Evolutionary conservation across 2,113 vertebrate species (phyloP), one percentile per base, ranked within the genome.

Genomic region (Python bivittatus): DNA sequence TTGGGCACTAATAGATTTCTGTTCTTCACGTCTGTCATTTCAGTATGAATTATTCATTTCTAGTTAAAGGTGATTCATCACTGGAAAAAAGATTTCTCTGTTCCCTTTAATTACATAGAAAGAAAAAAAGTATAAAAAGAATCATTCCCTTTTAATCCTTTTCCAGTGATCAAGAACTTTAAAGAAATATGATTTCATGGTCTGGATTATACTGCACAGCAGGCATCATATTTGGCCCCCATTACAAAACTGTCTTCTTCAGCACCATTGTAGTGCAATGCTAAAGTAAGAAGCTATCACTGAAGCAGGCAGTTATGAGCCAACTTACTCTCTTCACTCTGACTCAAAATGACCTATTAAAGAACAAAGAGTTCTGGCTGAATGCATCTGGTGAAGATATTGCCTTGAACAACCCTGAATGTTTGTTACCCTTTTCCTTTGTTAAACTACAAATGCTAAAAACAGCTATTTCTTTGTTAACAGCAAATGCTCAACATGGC

Each of bases 1-100:
- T 79, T 79, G 8, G 72, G 48, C n/a, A 72, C 25, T 64, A 53
- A 68, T 88, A n/a, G 38, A 64, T 88, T 91, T 91, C 27, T 57
- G 15, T 84, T 38, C 33, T 27, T 60, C 44, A n/a, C 1, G 17
- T 9, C 23, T 25, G 1, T 33, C 54, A 89, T 61, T 42, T 92
- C 29, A 25, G 88, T 52, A 15, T 83, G 29, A 17, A n/a, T 92
- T 88, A 60, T 84, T 85, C 57, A 33, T 89, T 38, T 61, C 29
- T 22, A 85, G 15, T 29, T 85, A 84, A 85, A 61, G 53, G 27
- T 92, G 54, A 92, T 88, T 88, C 86, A 88, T 88, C 68, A 44
- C 42, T 33, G 29, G 48, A 83, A 87, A 91, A 68, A 10, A 13
- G 4, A 61, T 29, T 92, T 86, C 57, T 61, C 72, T 68, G 44